These are phyloP conservation scores for Gambelia wislizenii DNA, from an alignment of 2,797 vertebrate genomes.

Conservation along the genomic window DNA sequence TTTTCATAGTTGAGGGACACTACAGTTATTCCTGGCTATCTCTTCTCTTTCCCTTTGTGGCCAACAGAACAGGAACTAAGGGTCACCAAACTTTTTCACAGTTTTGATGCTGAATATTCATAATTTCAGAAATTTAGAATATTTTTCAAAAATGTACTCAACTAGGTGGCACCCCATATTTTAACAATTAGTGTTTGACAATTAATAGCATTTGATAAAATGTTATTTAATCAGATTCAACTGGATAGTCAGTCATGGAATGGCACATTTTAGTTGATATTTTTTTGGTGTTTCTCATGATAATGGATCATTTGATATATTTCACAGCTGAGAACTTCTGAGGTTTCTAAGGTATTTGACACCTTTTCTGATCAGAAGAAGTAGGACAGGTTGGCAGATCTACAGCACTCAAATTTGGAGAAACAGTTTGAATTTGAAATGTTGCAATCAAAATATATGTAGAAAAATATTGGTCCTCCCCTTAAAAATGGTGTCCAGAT, in stretches of 20 bases:
- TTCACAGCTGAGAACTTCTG: not conserved
- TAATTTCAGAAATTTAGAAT: not conserved
- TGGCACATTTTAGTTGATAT: not conserved
- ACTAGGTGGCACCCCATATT: not conserved
- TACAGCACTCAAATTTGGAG: not conserved
- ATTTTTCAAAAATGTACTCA: not conserved
- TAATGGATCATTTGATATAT: not conserved
- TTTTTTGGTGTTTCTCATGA: not conserved
- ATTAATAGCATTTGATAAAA: not conserved
- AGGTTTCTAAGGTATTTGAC: not conserved
- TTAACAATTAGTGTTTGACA: not conserved
- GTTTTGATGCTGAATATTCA: not conserved
- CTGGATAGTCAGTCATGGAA: not conserved
- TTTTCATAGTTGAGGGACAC: not conserved
- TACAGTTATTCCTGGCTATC: not conserved
- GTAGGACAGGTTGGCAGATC: too few relatives aligned
- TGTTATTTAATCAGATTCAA: not conserved
- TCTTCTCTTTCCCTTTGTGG: not conserved
- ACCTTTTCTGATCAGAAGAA: not conserved
- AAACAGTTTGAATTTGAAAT: not conserved
- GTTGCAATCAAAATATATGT: not conserved
- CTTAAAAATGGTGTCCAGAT: too few relatives aligned
- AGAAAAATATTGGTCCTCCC: too few relatives aligned
- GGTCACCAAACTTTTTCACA: not conserved
- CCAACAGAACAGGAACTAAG: not conserved